Percentiles rank a stretch among this genome's conserved stretches.
phyloP scores from a whole-genome alignment of 2,113 vertebrate species.

The Paramisgurnus dabryanus region DNA sequence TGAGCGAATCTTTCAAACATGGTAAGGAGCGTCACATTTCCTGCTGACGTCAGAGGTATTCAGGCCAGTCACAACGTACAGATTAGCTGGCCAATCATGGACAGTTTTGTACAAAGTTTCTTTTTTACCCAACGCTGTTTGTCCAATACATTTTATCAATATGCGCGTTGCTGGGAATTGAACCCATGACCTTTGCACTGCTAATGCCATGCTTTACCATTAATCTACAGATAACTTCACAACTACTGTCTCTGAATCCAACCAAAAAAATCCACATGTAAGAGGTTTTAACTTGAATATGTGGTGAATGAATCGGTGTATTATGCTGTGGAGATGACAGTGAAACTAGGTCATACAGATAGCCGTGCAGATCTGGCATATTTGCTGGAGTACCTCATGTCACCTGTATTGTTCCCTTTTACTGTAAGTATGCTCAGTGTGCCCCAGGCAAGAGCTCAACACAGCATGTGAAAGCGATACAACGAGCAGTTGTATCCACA shows the following conservation, averaged over 20 bases:
- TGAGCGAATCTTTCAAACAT: too few relatives aligned
- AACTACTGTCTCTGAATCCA: not conserved
- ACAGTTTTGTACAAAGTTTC: too few relatives aligned
- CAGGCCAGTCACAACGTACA: too few relatives aligned
- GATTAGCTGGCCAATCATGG: too few relatives aligned
- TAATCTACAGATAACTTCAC: too few relatives aligned
- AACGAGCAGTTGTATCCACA: conserved; percentile 12
- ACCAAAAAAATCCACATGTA: not conserved
- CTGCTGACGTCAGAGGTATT: too few relatives aligned
- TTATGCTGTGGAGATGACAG: conserved; percentile 8
- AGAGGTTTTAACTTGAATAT: not conserved
- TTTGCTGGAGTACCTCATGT: conserved; percentile 60
- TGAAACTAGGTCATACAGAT: conserved; percentile 23
- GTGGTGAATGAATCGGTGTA: not conserved
- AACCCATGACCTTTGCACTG: too few relatives aligned
- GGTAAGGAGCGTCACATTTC: too few relatives aligned
- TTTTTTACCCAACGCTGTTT: too few relatives aligned
- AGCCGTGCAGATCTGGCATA: conserved; percentile 41
- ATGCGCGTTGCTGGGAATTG: too few relatives aligned
- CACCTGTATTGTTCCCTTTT: conserved; percentile 57
- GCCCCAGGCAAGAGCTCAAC: conserved; percentile 4
- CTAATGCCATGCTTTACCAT: too few relatives aligned
- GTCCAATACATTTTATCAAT: too few relatives aligned
- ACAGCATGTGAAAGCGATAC: conserved; percentile 32
- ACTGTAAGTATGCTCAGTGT: conserved; percentile 55